Percentiles rank a stretch among this genome's conserved stretches.
phyloP scores from a whole-genome alignment of 2,113 vertebrate species.

The Clarias magur region DNA sequence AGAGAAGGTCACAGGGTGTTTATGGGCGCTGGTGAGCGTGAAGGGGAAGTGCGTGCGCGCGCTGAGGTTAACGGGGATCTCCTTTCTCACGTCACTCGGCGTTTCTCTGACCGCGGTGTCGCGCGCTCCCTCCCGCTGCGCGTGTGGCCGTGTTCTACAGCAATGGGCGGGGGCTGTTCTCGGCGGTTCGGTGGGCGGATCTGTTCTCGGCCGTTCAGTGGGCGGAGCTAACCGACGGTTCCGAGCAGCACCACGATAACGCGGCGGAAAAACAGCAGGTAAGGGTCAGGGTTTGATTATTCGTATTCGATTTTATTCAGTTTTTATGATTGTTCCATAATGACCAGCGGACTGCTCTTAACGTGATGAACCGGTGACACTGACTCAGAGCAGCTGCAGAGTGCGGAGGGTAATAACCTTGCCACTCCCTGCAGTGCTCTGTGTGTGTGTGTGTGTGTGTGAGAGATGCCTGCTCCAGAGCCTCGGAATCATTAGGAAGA shows the following conservation, averaged over 20 bases:
- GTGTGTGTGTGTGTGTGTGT: slow-evolving; percentile 46
- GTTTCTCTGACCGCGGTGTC: slow-evolving; percentile 29
- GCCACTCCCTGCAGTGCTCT: slow-evolving; percentile 77
- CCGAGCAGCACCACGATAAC: slow-evolving; percentile 63
- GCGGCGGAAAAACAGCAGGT: slow-evolving; percentile 63
- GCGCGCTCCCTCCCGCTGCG: background rate
- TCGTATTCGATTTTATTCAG: slow-evolving; percentile 36
- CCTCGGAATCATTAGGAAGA: slow-evolving; percentile 55
- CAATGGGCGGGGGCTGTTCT: slow-evolving; percentile 59
- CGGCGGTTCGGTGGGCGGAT: slow-evolving; percentile 55
- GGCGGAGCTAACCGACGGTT: slow-evolving; percentile 72
- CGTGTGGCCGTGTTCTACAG: slow-evolving; percentile 41
- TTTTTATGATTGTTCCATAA: background rate
- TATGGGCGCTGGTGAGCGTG: background rate
- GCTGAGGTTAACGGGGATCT: slow-evolving; percentile 55
- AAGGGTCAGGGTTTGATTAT: slow-evolving; percentile 63
- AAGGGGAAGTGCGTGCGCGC: slow-evolving; percentile 19
- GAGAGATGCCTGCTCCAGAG: slow-evolving; percentile 59
- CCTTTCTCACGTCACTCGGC: slow-evolving; percentile 55
- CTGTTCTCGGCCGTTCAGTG: slow-evolving; percentile 60
- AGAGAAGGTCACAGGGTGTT: background rate
- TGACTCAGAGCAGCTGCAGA: background rate
- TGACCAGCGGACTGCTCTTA: background rate
- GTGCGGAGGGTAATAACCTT: slow-evolving; percentile 59
- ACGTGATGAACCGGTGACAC: background rate